These are phyloP conservation scores for Alcedo atthis DNA, from an alignment of 2,797 vertebrate species.

Conservation along the genomic window DNA sequence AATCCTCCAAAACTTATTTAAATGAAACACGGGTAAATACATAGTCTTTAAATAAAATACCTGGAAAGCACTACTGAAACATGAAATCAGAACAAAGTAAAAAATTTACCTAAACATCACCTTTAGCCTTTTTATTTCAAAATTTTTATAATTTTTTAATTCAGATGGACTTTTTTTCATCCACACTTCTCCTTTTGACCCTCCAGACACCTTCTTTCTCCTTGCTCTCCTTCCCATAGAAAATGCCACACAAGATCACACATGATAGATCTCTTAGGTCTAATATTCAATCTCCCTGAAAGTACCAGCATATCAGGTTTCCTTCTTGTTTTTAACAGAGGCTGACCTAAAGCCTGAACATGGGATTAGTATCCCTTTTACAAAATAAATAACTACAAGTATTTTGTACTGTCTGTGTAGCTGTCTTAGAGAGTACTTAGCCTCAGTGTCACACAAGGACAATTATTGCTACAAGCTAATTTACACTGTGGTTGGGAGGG, in stretches of 20 bases:
- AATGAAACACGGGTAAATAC: neutral
- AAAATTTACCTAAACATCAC: neutral
- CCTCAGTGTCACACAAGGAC: neutral
- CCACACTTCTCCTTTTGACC: neutral
- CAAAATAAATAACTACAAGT: neutral
- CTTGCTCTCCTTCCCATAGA: neutral
- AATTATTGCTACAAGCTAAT: neutral
- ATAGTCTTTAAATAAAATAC: neutral
- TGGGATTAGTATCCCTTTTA: neutral
- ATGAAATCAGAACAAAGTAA: neutral
- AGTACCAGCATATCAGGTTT: neutral
- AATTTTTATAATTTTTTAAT: neutral
- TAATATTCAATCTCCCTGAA: constrained; percentile 18
- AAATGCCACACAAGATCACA: neutral
- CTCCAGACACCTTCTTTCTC: neutral
- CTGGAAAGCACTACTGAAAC: neutral
- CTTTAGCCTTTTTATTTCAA: neutral
- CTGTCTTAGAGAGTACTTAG: neutral
- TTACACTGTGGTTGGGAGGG: neutral
- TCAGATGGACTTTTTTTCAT: neutral
- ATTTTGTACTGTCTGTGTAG: neutral
- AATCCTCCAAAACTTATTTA: neutral
- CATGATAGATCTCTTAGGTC: neutral
- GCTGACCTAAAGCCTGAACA: neutral
- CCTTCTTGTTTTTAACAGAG: neutral